phyloP scores from a whole-genome alignment of 2,797 vertebrate species.

The Parotocinclus haroldoi region DNA sequence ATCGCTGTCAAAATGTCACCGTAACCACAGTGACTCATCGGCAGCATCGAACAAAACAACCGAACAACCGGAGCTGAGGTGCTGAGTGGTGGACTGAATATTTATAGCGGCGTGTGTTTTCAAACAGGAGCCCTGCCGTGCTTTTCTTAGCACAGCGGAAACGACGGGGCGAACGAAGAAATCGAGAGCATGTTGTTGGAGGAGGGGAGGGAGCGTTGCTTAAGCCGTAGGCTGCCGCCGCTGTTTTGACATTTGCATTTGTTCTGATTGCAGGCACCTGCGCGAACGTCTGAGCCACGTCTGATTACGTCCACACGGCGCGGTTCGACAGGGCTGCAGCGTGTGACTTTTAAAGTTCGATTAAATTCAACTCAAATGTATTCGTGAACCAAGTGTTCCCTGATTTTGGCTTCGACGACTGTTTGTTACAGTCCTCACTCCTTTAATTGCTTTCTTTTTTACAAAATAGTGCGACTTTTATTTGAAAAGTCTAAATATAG shows the following conservation, averaged over 20 bases:
- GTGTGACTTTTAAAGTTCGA: no score
- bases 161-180: neutral
- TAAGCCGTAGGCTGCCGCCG: neutral
- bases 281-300: neutral
- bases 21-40: neutral
- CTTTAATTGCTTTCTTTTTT: no score
- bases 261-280: slow-evolving; percentile 25
- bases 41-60: neutral
- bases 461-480: no score
- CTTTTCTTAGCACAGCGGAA: slow-evolving; percentile 4
- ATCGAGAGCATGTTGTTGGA: neutral
- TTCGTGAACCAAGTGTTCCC: no score
- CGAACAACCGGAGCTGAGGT: slow-evolving; percentile 9
- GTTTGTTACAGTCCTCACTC: no score
- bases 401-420: no score
- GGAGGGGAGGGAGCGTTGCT: slow-evolving; percentile 12
- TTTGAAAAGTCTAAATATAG: no score
- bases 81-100: neutral
- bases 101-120: slow-evolving; percentile 8
- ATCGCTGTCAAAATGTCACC: slow-evolving; percentile 18
- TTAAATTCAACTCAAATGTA: no score
- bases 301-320: no score
- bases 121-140: slow-evolving; percentile 7
- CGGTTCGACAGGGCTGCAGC: no score
- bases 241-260: slow-evolving; percentile 26